A percentile compares a stretch with the other conserved stretches of the same genome.
Conservation (phyloP, 2,797 vertebrate species). For the Epinephelus coioides region DNA sequence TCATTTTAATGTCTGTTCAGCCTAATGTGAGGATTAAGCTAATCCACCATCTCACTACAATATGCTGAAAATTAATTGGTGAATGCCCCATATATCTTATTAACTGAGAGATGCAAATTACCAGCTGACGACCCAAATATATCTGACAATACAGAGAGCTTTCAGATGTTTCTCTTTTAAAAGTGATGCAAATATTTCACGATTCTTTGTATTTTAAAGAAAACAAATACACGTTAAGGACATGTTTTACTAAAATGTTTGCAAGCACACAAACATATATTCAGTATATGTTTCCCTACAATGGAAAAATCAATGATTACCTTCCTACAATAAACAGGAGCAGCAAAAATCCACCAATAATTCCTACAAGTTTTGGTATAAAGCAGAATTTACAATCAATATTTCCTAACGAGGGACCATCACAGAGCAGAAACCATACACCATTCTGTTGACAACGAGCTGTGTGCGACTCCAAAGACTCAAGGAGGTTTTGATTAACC, state of each 20-base stretch:
- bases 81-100: constrained; percentile 49
- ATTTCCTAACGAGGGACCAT: neutral
- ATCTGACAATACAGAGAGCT: constrained; percentile 13
- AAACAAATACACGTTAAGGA: neutral
- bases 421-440: neutral
- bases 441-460: neutral
- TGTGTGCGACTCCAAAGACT: neutral
- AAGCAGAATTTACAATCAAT: neutral
- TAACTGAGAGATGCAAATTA: constrained; percentile 47
- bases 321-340: neutral
- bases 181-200: neutral
- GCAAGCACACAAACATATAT: neutral
- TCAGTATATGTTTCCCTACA: neutral
- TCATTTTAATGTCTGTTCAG: constrained; percentile 58
- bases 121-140: constrained; percentile 34
- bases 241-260: neutral
- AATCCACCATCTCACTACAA: constrained; percentile 68
- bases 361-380: neutral
- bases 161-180: neutral
- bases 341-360: neutral
- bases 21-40: constrained; percentile 69
- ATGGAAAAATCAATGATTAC: neutral
- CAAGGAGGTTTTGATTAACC: constrained; percentile 32
- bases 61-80: constrained; percentile 61
- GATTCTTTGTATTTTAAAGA: neutral